These are phyloP conservation scores for Anseranas semipalmata DNA, from an alignment of 2,113 vertebrate species.

Conservation along the genomic window DNA sequence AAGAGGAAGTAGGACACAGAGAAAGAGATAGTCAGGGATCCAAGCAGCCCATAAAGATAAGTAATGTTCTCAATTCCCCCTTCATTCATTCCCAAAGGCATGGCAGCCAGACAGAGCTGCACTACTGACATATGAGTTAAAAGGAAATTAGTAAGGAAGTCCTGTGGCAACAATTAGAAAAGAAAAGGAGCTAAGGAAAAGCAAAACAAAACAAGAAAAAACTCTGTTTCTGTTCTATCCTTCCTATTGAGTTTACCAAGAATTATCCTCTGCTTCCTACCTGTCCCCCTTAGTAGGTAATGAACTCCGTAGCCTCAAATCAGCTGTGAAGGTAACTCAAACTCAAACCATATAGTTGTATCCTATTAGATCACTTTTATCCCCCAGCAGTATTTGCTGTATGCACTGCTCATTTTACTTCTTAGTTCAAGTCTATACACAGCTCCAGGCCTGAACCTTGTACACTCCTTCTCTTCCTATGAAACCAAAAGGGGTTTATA, in stretches of 20 bases:
- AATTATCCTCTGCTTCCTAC: background rate
- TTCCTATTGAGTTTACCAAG: background rate
- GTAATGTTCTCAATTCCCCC: background rate
- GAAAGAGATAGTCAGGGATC: background rate
- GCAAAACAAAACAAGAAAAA: background rate
- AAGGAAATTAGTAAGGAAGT: constrained; percentile 21
- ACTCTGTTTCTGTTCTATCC: background rate
- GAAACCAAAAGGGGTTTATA: background rate
- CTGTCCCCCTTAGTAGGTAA: background rate
- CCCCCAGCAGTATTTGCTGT: background rate
- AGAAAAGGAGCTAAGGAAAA: background rate
- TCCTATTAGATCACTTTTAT: background rate
- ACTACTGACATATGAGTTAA: background rate
- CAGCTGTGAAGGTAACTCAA: background rate
- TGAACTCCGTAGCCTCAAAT: background rate
- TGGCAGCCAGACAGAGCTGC: background rate
- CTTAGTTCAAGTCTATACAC: background rate
- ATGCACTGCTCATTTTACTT: background rate
- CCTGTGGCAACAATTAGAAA: background rate
- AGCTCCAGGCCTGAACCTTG: background rate
- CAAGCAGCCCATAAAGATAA: background rate
- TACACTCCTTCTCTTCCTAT: background rate
- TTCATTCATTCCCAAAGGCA: background rate
- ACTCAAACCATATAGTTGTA: background rate
- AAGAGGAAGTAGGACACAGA: background rate